Base-by-base conservation (phyloP, 2,888 invertebrate genomes). In the Leptarthrus brevirostris region DNA sequence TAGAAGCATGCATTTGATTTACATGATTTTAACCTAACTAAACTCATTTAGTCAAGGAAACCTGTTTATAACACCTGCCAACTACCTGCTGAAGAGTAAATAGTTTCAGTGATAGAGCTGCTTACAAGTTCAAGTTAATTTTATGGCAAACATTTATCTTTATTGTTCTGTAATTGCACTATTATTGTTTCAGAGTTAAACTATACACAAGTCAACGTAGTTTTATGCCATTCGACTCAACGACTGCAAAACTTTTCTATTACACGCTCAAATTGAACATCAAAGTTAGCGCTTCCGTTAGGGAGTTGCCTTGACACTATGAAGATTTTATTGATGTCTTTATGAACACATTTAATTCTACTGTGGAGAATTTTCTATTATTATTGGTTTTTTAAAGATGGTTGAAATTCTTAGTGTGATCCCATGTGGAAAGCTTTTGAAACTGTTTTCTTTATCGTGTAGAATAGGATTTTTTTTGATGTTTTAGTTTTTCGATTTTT, bases 131-230 rank as follows among this genome's bases (percentile, higher is more conserved):
- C n/a, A 8, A 18, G 16, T 18, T n/a, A 20, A 36, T 58, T 58
- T 58, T 58, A 58, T 58, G 34, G 58, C n/a, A 36, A 10, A 30
- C 56, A 56, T 56, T 56, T 56, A n/a, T 34, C 22, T 58, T 58
- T 58, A 58, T 36, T 58, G 58, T 58, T 36, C 36, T 34, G 18
- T 58, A 36, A 58, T 58, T 58, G 36, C 58, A 20, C 58, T 18
- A 58, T 58, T 58, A 58, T 30, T 40, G 40, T 40, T n/a, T 40
- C 40, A 12, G 30, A 8, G 30, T 8, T 40, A 12, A 12, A 30
- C 8, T 30, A 12, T 40, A 1, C n/a, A 40, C 40, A n/a, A 40
- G 40, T n/a, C 40, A 40, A 3, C 6, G n/a, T 40, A 40, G 8
- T 40, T 40, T 30, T 30, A 30, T 30, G 30, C 30, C 4, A 8